Evolutionary conservation across 2,797 vertebrate species (phyloP).

Genomic region (Typhlichthys subterraneus): DNA sequence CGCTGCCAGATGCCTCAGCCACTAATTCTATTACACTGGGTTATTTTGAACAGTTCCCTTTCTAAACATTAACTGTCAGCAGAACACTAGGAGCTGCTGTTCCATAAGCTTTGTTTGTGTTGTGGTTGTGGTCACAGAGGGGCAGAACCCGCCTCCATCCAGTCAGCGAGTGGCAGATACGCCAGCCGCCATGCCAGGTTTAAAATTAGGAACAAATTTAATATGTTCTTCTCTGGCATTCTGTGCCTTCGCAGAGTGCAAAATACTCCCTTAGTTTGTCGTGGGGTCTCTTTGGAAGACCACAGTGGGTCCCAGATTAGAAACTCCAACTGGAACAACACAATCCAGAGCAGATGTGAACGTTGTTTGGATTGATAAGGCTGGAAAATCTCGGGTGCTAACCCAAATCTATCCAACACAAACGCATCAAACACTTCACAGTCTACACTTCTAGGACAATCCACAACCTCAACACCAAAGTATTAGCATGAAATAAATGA

Average conservation of each 20-base stretch:
- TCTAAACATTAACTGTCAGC: conserved; percentile 81
- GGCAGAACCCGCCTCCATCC: conserved; percentile 77
- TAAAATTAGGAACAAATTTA: conserved; percentile 97
- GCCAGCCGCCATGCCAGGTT: conserved; percentile 82
- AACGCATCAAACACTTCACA: conserved; percentile 57
- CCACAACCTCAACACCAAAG: conserved; percentile 71
- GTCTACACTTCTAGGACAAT: conserved; percentile 34
- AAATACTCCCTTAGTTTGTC: conserved; percentile 85
- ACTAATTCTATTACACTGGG: conserved; percentile 77
- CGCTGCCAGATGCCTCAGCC: conserved; percentile 60
- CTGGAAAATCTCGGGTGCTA: conserved; percentile 46
- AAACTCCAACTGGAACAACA: conserved; percentile 72
- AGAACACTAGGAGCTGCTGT: conserved; percentile 79
- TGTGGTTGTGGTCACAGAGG: conserved; percentile 83
- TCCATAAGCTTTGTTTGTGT: conserved; percentile 86
- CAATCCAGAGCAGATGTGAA: conserved; percentile 79
- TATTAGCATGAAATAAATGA: conserved; percentile 80
- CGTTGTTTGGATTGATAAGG: conserved; percentile 52
- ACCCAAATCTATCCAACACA: conserved; percentile 61
- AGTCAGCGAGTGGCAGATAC: conserved; percentile 81
- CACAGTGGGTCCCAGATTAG: conserved; percentile 83
- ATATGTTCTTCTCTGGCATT: conserved; percentile 84
- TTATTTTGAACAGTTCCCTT: conserved; percentile 79
- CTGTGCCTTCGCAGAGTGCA: conserved; percentile 81
- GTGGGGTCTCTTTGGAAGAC: conserved; percentile 80